A percentile compares a stretch with the other conserved stretches of the same genome.
Conservation (phyloP, 1,140 invertebrate species). For the Bombus confusus region DNA sequence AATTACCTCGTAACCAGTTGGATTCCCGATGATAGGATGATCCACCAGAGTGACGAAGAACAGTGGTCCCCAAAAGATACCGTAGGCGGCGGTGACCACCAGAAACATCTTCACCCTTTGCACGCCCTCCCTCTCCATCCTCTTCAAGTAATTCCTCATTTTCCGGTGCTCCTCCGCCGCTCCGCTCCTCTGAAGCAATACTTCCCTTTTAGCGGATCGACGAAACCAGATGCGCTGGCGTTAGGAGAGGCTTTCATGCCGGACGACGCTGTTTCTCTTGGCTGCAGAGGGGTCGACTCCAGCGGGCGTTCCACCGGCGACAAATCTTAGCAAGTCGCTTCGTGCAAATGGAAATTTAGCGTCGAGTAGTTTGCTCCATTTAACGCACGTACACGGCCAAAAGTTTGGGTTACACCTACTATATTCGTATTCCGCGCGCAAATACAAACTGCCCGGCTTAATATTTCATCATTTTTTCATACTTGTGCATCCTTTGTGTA, state of each 20-base stretch:
- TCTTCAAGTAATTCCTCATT: constrained; percentile 89
- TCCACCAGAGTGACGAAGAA: constrained; percentile 91
- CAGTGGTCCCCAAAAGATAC: constrained; percentile 94
- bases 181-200: constrained; percentile 74
- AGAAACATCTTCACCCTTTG: constrained; percentile 92
- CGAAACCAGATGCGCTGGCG: not conserved
- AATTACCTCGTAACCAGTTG: constrained; percentile 87
- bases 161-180: constrained; percentile 88
- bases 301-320: too few relatives aligned
- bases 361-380: too few relatives aligned
- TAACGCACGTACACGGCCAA: too few relatives aligned
- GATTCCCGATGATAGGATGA: constrained; percentile 88
- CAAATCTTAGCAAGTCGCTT: too few relatives aligned
- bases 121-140: constrained; percentile 90
- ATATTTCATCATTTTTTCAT: too few relatives aligned
- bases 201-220: constrained; percentile 17
- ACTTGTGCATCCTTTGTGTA: too few relatives aligned
- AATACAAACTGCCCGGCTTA: too few relatives aligned
- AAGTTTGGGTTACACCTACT: too few relatives aligned
- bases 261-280: not conserved
- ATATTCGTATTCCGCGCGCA: too few relatives aligned
- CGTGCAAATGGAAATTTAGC: too few relatives aligned
- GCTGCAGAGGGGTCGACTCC: not conserved
- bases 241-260: not conserved
- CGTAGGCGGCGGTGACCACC: constrained; percentile 91